Percentiles rank a stretch among this genome's conserved stretches.
phyloP scores from a whole-genome alignment of 2,113 vertebrate species.

The Electrona antarctica region DNA sequence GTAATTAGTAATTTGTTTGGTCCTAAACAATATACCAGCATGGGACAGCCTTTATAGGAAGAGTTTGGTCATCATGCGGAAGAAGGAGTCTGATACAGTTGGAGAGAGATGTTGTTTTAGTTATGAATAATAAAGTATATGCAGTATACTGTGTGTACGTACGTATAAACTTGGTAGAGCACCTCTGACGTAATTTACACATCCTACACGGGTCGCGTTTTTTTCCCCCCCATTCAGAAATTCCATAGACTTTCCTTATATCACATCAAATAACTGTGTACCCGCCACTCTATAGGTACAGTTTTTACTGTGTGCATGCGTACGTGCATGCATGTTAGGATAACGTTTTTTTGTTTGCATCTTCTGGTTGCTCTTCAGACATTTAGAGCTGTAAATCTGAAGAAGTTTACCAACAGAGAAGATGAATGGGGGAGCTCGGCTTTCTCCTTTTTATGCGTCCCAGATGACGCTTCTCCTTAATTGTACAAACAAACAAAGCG shows the following conservation, averaged over 20 bases:
- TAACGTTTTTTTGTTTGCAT: conserved; percentile 26
- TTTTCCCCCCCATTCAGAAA: no score
- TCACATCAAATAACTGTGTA: no score
- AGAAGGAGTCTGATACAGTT: no score
- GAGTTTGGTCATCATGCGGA: conserved; percentile 37
- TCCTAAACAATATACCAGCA: conserved; percentile 52
- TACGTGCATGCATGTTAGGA: conserved; percentile 11
- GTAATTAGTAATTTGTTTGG: conserved; percentile 82
- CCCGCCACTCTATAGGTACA: no score
- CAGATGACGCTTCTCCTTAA: conserved; percentile 14
- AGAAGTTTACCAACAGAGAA: conserved; percentile 57
- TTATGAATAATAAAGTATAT: conserved; percentile 1
- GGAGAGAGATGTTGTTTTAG: conserved; percentile 7
- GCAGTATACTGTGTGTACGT: conserved; percentile 1
- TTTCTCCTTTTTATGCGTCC: conserved; percentile 43
- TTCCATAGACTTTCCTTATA: no score
- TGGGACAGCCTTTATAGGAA: conserved; percentile 24
- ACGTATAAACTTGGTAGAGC: not conserved
- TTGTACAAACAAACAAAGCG: conserved; percentile 25
- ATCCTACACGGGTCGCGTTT: no score
- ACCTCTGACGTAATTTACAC: no score
- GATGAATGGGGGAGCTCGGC: conserved; percentile 16
- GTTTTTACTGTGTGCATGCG: conserved; percentile 8
- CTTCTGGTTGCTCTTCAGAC: conserved; percentile 46
- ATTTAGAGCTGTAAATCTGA: conserved; percentile 40